Evolutionary conservation across 2,888 invertebrate species (phyloP).

Genomic region (Dinocampus coccinellae): DNA sequence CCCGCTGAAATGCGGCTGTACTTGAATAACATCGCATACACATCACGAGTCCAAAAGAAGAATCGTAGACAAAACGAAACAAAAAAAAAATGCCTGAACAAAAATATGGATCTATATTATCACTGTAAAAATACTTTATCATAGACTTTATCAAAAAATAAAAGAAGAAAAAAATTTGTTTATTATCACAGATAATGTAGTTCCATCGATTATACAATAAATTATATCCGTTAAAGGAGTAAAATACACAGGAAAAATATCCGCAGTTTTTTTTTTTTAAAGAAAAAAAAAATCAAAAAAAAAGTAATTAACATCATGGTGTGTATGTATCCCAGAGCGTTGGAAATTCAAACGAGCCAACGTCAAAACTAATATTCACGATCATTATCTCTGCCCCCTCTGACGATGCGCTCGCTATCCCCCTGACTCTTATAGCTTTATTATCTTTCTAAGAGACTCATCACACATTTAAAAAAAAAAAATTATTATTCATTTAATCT

Average conservation of each 20-base stretch:
- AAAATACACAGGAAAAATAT: background rate
- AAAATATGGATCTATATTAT: background rate
- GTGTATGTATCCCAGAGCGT: background rate
- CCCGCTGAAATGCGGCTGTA: background rate
- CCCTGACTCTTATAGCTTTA: background rate
- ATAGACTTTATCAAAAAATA: background rate
- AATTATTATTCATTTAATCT: background rate
- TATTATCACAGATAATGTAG: conserved; percentile 2
- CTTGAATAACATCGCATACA: background rate
- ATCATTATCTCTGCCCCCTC: conserved; percentile 17
- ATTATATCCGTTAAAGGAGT: background rate
- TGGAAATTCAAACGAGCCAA: conserved; percentile 26
- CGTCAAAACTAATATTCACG: conserved; percentile 25
- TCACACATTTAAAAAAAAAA: background rate
- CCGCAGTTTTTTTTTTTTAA: background rate
- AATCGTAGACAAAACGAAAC: background rate
- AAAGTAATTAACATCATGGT: conserved; percentile 24
- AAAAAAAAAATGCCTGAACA: conserved; percentile 7
- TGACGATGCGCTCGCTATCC: background rate
- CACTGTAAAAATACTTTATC: background rate
- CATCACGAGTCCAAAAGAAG: no score
- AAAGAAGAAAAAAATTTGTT: conserved; percentile 18
- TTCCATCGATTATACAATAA: background rate
- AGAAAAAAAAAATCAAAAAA: conserved; percentile 23
- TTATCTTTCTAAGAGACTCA: background rate